phyloP scores from a whole-genome alignment of 2,113 vertebrate species.

The Eptesicus fuscus region DNA sequence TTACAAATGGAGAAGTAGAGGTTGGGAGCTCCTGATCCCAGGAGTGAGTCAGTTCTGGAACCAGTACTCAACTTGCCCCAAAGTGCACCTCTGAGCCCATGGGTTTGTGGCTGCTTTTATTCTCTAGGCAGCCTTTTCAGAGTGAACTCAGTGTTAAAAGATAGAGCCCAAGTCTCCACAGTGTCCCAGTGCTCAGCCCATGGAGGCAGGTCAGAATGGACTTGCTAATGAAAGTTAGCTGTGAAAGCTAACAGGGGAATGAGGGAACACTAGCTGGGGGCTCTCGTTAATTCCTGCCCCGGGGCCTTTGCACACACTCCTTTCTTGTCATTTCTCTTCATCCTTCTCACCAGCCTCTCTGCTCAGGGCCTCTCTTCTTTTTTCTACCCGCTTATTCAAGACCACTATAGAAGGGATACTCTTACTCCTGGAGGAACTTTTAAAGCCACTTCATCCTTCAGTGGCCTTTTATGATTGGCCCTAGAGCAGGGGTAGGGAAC shows the following conservation, averaged over 20 bases:
- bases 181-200: background rate
- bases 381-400: background rate
- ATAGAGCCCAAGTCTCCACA: background rate
- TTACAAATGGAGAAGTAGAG: background rate
- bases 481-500: background rate
- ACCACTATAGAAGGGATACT: background rate
- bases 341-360: background rate
- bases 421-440: background rate
- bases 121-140: background rate
- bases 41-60: background rate
- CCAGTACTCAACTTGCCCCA: background rate
- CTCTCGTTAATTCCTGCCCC: background rate
- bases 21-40: background rate
- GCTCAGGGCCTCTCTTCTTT: background rate
- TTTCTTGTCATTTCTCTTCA: background rate
- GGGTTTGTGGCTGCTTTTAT: background rate
- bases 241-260: background rate
- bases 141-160: background rate
- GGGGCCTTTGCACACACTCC: background rate
- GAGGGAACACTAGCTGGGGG: background rate
- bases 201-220: background rate
- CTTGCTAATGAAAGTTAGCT: background rate
- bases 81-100: background rate
- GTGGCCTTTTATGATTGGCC: background rate
- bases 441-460: background rate